Evolutionary conservation across 2,797 vertebrate species (phyloP).

Genomic region (Tamandua tetradactyla): DNA sequence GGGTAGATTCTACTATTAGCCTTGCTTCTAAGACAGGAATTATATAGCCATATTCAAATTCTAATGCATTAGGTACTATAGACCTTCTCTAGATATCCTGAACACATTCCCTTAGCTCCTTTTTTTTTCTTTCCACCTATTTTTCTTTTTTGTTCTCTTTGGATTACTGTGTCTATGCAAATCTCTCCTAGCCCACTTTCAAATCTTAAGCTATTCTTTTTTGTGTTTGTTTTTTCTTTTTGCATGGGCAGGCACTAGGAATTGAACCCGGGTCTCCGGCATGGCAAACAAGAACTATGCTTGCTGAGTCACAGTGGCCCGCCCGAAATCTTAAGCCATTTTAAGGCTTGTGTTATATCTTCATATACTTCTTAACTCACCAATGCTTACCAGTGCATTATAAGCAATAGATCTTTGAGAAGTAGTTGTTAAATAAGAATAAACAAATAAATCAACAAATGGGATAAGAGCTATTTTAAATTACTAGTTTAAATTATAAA

Average conservation of each 20-base stretch:
- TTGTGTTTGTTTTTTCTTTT: no score
- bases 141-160: slow-evolving; percentile 25
- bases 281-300: no score
- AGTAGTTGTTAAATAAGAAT: neutral
- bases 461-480: neutral
- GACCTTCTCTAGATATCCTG: neutral
- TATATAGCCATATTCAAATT: neutral
- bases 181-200: neutral
- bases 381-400: slow-evolving; percentile 2
- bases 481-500: slow-evolving; percentile 17
- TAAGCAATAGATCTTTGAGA: neutral
- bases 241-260: no score
- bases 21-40: neutral
- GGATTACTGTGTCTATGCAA: neutral
- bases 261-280: no score
- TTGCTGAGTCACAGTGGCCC: no score
- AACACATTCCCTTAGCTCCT: neutral
- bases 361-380: neutral
- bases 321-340: neutral
- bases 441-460: slow-evolving; percentile 23
- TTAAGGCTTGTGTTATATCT: neutral
- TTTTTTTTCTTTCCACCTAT: neutral
- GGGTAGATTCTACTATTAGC: neutral
- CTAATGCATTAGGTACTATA: neutral
- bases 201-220: neutral